Conservation (phyloP, 2,797 vertebrate genomes). For the Distichodus sexfasciatus region DNA sequence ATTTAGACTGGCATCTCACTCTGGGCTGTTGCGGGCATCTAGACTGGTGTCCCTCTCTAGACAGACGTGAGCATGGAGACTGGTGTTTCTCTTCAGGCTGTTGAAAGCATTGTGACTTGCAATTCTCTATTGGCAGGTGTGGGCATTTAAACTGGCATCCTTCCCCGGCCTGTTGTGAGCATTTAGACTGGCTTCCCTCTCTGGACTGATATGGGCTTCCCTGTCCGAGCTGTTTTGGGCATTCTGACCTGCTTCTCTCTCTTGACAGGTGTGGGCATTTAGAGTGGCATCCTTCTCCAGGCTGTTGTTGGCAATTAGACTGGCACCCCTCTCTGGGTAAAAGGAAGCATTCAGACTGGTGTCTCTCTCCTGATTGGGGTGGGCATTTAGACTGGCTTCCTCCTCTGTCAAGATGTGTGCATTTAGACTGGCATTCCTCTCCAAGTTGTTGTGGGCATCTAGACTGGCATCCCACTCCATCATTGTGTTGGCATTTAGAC, state of each 20-base stretch:
- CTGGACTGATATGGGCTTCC: too few relatives aligned
- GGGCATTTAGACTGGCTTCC: neutral
- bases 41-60: too few relatives aligned
- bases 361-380: conserved; percentile 21
- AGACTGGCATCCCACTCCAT: neutral
- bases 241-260: too few relatives aligned
- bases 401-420: neutral
- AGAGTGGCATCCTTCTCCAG: conserved; percentile 6
- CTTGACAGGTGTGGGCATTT: neutral
- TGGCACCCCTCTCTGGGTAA: neutral
- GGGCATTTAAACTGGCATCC: neutral
- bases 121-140: conserved; percentile 27
- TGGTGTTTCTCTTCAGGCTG: too few relatives aligned
- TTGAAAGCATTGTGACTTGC: too few relatives aligned
- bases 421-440: too few relatives aligned
- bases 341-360: too few relatives aligned
- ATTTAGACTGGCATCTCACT: neutral
- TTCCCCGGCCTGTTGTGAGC: conserved; percentile 16
- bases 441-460: neutral
- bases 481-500: too few relatives aligned
- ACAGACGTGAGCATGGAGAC: too few relatives aligned
- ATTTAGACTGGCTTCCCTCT: neutral
- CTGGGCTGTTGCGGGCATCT: neutral
- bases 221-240: too few relatives aligned
- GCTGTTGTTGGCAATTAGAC: neutral